Conservation (phyloP, 2,113 vertebrate genomes). For the Trochalopteron elliotii region DNA sequence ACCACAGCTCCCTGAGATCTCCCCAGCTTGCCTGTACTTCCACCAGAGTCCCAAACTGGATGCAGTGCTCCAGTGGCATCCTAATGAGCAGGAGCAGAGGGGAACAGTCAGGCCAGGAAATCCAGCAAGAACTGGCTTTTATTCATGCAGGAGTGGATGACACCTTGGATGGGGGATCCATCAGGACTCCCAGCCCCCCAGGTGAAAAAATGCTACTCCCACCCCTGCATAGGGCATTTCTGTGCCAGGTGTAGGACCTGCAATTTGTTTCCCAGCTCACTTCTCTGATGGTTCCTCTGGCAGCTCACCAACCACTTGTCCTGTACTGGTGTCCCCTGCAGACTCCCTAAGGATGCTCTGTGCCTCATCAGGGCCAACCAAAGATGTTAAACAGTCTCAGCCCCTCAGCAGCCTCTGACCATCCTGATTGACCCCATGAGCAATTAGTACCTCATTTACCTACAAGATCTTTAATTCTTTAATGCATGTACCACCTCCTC, state of each 20-base stretch:
- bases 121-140: neutral
- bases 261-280: neutral
- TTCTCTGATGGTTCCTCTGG: neutral
- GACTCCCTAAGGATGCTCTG: neutral
- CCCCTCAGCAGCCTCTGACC: neutral
- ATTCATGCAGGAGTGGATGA: neutral
- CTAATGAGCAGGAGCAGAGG: neutral
- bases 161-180: neutral
- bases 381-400: neutral
- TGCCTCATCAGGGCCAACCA: neutral
- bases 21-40: neutral
- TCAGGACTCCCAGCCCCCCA: neutral
- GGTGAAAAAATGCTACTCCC: neutral
- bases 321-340: neutral
- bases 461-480: neutral
- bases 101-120: neutral
- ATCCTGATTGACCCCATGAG: neutral
- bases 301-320: neutral
- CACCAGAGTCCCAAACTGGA: too few species aligned
- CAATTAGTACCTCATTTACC: accelerated
- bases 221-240: accelerated
- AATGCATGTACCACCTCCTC: neutral
- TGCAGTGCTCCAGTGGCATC: neutral
- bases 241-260: neutral
- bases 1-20: neutral